Conservation (phyloP, 2,113 vertebrate species). For the Fulica atra region DNA sequence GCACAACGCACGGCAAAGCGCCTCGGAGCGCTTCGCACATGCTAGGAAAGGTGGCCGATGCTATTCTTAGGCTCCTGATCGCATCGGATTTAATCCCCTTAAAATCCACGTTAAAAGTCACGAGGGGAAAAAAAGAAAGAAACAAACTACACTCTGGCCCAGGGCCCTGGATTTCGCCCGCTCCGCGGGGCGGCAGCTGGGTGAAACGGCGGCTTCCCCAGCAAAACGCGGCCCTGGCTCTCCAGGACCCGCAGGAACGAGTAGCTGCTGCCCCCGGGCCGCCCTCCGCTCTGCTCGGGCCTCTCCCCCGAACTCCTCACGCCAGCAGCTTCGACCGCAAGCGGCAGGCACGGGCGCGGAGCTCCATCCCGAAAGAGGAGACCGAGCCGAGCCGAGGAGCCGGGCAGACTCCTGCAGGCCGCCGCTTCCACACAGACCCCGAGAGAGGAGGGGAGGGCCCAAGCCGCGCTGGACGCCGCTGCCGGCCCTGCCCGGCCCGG, state of each 20-base stretch:
- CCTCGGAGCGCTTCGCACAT: accelerated
- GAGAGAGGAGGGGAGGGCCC: neutral
- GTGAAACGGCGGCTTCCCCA: neutral
- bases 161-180: neutral
- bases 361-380: neutral
- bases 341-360: too few relatives aligned
- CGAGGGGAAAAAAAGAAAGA: accelerated
- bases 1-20: neutral
- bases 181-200: neutral
- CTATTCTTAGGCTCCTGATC: neutral
- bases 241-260: neutral
- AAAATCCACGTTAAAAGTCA: neutral
- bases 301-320: neutral
- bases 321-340: neutral
- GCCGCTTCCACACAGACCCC: neutral
- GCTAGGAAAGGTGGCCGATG: neutral
- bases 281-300: neutral
- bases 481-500: neutral
- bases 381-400: too few relatives aligned
- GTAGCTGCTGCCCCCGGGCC: neutral
- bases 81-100: neutral
- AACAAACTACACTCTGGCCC: neutral
- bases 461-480: neutral
- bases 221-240: neutral
- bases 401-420: too few relatives aligned